A percentile compares a stretch with the other conserved stretches of the same genome.
These are phyloP conservation scores for Platalea minor DNA, from an alignment of 2,797 vertebrate genomes.

Conservation along the genomic window DNA sequence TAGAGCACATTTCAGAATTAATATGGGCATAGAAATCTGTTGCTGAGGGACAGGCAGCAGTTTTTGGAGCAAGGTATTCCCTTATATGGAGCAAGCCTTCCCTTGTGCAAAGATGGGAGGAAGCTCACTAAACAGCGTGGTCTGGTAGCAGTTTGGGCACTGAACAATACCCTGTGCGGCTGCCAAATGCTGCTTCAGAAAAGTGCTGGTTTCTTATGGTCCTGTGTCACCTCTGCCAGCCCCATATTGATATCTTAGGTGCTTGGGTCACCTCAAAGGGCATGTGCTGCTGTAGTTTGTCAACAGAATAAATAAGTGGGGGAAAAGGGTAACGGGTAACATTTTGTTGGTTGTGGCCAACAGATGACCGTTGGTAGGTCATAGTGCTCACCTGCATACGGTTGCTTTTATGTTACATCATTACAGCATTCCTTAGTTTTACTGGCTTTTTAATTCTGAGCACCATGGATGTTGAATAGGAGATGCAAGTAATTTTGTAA, in stretches of 20 bases:
- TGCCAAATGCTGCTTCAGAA: background rate
- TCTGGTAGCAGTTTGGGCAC: background rate
- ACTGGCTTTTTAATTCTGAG: background rate
- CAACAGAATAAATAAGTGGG: background rate
- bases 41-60: background rate
- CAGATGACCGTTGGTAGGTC: background rate
- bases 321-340: background rate
- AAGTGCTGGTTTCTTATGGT: background rate
- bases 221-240: background rate
- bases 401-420: background rate
- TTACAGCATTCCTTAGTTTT: background rate
- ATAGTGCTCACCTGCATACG: background rate
- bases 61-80: background rate
- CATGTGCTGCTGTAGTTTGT: background rate
- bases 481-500: background rate
- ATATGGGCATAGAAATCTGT: background rate
- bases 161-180: background rate
- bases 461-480: background rate
- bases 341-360: background rate
- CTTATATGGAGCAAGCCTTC: background rate
- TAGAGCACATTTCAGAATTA: background rate
- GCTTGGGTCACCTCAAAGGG: background rate
- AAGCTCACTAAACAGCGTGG: fast-evolving
- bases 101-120: fast-evolving
- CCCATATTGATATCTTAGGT: background rate